A percentile compares a stretch with the other conserved stretches of the same genome.
These are phyloP conservation scores for Onthophagus sagittarius DNA, from an alignment of 2,888 invertebrate genomes.

Conservation along the genomic window DNA sequence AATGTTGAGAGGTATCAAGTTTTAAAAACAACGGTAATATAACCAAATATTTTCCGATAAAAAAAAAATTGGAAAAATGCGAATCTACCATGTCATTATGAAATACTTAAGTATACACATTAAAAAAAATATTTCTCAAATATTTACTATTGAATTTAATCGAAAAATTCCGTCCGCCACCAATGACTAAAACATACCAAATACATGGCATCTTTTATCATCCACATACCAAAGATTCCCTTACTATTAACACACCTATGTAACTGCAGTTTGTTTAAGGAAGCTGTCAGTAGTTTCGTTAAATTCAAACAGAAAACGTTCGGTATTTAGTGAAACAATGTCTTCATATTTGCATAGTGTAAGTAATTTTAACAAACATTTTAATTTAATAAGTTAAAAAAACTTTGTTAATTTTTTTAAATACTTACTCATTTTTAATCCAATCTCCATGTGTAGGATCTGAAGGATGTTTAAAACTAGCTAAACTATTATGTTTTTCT, in stretches of 20 bases:
- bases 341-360: neutral
- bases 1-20: neutral
- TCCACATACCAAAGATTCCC: neutral
- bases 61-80: too few relatives aligned
- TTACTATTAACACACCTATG: neutral
- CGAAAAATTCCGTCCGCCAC: neutral
- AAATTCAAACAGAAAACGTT: slow-evolving; percentile 1
- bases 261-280: neutral
- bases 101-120: too few relatives aligned
- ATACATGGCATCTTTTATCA: neutral
- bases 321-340: neutral
- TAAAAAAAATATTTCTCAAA: too few relatives aligned
- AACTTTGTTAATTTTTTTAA: neutral
- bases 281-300: neutral
- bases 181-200: neutral
- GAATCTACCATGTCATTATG: too few relatives aligned
- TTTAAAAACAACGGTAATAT: too few relatives aligned
- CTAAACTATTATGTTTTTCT: slow-evolving; percentile 53
- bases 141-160: neutral
- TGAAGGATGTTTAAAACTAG: slow-evolving; percentile 54
- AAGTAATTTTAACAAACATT: neutral
- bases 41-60: too few relatives aligned
- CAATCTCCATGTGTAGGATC: slow-evolving; percentile 53
- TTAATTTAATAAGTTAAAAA: neutral
- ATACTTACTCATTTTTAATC: slow-evolving; percentile 52